These are phyloP conservation scores for Isichthys henryi DNA, from an alignment of 2,113 vertebrate genomes.

Conservation along the genomic window DNA sequence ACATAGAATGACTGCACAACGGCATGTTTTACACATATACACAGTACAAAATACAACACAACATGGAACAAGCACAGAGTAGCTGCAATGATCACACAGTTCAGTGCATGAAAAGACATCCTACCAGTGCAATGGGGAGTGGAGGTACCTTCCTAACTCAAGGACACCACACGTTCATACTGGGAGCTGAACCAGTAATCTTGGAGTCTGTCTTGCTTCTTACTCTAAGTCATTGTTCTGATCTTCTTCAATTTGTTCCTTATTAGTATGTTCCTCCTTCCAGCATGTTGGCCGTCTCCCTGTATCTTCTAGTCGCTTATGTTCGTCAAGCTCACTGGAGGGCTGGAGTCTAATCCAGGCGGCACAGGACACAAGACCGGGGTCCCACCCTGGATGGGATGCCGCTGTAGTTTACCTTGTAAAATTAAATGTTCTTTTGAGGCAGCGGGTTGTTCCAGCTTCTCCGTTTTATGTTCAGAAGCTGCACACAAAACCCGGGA, in stretches of 20 bases:
- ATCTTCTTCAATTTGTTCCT: not conserved
- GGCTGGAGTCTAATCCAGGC: not conserved
- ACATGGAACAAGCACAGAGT: not conserved
- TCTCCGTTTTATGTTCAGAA: not conserved
- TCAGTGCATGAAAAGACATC: not conserved
- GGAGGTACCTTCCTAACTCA: not conserved
- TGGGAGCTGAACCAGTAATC: not conserved
- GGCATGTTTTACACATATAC: not conserved
- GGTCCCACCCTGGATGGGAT: not conserved
- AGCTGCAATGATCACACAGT: not conserved
- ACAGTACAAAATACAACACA: not conserved
- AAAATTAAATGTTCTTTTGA: not conserved
- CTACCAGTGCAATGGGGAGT: not conserved
- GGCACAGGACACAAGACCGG: not conserved
- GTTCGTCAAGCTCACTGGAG: not conserved
- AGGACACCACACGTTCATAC: not conserved
- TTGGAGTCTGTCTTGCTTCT: not conserved
- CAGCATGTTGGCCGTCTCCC: not conserved
- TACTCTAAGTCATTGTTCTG: not conserved
- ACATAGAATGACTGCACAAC: not conserved
- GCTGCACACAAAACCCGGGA: not conserved
- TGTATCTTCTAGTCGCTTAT: not conserved
- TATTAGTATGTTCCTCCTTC: not conserved
- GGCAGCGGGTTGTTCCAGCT: not conserved
- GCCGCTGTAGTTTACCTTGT: not conserved